Percentiles rank a stretch among this genome's conserved stretches.
Conservation (phyloP, 2,888 invertebrate genomes). For the Protula sp. region DNA sequence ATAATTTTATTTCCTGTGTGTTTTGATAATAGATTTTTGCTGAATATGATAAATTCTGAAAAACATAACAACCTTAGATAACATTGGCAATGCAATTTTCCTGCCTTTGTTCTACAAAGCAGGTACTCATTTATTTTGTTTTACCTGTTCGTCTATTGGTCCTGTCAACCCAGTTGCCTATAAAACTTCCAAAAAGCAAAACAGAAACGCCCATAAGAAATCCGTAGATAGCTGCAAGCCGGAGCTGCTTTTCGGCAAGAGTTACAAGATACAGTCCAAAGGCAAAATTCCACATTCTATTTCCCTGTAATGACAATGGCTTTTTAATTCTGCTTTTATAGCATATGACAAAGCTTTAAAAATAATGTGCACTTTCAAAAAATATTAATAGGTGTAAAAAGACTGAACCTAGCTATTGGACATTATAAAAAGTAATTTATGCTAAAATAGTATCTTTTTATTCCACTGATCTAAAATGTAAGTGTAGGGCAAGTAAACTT, state of each 20-base stretch:
- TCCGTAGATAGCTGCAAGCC: slow-evolving; percentile 56
- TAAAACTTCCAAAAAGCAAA: slow-evolving; percentile 54
- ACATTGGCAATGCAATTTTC: too few species aligned
- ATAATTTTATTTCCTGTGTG: too few species aligned
- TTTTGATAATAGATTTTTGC: too few species aligned
- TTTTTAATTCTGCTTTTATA: too few species aligned
- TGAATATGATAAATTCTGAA: too few species aligned
- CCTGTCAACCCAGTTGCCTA: slow-evolving; percentile 57
- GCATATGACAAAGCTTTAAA: too few species aligned
- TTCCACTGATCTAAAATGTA: too few species aligned
- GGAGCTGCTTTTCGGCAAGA: slow-evolving; percentile 48
- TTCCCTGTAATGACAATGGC: slow-evolving; percentile 53
- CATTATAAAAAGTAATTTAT: neutral
- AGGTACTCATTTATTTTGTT: too few species aligned
- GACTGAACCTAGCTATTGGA: neutral
- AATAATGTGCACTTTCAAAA: neutral
- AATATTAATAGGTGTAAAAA: neutral
- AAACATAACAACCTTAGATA: too few species aligned
- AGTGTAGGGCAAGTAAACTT: too few species aligned
- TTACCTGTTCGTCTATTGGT: slow-evolving; percentile 54
- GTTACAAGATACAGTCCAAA: slow-evolving; percentile 56
- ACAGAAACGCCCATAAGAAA: slow-evolving; percentile 50
- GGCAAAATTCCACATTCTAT: slow-evolving; percentile 59
- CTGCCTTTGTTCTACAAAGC: too few species aligned
- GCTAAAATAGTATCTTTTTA: neutral